A percentile compares a stretch with the other conserved stretches of the same genome.
Evolutionary conservation across 2,113 vertebrate species (phyloP).

Genomic region (Trematocara variabile): DNA sequence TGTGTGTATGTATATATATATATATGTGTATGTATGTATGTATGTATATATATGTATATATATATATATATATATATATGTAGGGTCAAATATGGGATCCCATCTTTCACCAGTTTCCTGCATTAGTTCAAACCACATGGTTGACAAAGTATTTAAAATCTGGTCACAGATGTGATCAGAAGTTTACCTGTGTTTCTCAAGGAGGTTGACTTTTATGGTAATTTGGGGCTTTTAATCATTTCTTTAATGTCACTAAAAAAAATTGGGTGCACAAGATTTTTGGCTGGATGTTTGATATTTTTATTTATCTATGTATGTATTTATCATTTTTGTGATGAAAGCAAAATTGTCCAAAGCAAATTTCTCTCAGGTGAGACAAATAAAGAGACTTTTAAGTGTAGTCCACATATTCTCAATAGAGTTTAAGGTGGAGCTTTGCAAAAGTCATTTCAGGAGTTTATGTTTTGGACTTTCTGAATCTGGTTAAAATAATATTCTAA

Average conservation of each 20-base stretch:
- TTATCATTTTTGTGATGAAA: not conserved
- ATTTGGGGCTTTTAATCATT: not conserved
- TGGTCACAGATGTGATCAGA: not conserved
- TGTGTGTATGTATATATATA: too few relatives aligned
- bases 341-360: not conserved
- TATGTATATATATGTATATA: too few relatives aligned
- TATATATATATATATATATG: too few relatives aligned
- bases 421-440: not conserved
- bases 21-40: too few relatives aligned
- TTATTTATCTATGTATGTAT: not conserved
- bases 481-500: not conserved
- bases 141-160: not conserved
- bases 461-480: not conserved
- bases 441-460: fast-evolving
- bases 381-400: not conserved
- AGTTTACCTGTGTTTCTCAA: not conserved
- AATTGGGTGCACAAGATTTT: not conserved
- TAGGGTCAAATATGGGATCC: not conserved
- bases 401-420: fast-evolving
- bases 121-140: not conserved
- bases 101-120: not conserved
- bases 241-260: not conserved
- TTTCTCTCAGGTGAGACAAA: not conserved
- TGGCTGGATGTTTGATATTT: not conserved
- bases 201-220: not conserved